These are phyloP conservation scores for Rhinolophus sinicus DNA, from an alignment of 2,113 vertebrate genomes.

Conservation along the genomic window DNA sequence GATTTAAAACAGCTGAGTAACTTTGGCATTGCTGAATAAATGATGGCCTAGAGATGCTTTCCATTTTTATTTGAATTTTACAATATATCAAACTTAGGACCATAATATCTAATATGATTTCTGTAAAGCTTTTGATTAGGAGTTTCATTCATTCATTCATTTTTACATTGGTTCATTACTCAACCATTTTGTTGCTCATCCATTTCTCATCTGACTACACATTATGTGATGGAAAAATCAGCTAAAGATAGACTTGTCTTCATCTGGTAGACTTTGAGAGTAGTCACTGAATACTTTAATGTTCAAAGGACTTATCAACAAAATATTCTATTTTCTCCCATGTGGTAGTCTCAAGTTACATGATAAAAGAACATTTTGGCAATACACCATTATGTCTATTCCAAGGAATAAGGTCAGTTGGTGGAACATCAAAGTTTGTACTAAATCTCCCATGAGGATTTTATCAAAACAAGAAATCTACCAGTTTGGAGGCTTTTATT, in stretches of 20 bases:
- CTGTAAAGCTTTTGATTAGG: neutral
- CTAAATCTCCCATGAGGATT: neutral
- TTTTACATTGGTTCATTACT: neutral
- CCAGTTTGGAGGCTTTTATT: neutral
- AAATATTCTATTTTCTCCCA: neutral
- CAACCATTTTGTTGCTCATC: neutral
- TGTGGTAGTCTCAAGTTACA: neutral
- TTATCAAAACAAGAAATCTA: slow-evolving; percentile 29
- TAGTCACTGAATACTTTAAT: neutral
- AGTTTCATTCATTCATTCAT: neutral
- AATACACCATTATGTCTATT: neutral
- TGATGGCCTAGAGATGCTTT: neutral
- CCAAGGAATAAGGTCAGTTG: neutral
- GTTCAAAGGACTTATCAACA: slow-evolving; percentile 13
- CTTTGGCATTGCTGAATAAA: neutral
- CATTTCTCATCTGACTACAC: neutral
- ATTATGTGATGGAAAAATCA: neutral
- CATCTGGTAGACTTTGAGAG: neutral
- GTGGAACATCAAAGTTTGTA: neutral
- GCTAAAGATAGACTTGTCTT: neutral
- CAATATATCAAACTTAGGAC: neutral
- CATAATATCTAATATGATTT: neutral
- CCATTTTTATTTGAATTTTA: slow-evolving; percentile 33
- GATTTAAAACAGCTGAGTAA: neutral
- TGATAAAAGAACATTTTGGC: neutral